These are phyloP conservation scores for Peromyscus californicus DNA, from an alignment of 2,113 vertebrate species.

Conservation along the genomic window DNA sequence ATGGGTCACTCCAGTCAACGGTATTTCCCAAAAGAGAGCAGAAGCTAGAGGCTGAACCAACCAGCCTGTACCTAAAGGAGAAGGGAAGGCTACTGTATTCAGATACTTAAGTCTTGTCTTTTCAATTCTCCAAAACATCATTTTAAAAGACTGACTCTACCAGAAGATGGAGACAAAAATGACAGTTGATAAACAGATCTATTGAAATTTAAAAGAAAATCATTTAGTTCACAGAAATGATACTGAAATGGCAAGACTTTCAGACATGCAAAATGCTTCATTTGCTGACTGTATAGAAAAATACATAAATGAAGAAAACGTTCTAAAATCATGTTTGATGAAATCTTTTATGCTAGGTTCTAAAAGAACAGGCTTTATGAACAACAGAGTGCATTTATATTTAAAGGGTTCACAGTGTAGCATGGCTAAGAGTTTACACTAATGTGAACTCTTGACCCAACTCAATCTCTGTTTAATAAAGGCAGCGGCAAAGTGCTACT, in stretches of 20 bases:
- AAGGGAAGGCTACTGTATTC: background rate
- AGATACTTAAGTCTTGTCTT: fast-evolving
- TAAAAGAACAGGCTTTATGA: background rate
- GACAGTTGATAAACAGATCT: background rate
- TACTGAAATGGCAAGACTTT: background rate
- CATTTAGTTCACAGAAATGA: background rate
- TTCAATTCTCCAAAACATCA: background rate
- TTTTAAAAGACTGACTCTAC: background rate
- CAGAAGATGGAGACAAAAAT: slow-evolving; percentile 33
- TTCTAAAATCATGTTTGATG: background rate
- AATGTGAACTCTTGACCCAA: background rate
- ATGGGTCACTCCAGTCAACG: slow-evolving; percentile 54
- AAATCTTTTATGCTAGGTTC: slow-evolving; percentile 33
- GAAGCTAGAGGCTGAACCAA: slow-evolving; percentile 34
- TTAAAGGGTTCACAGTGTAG: background rate
- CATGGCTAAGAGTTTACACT: background rate
- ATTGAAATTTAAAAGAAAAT: background rate
- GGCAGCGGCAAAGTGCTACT: background rate
- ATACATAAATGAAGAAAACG: background rate
- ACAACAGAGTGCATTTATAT: background rate
- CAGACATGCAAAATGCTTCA: background rate
- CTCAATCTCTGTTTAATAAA: background rate
- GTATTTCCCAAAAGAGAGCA: background rate
- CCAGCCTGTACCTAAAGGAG: slow-evolving; percentile 80
- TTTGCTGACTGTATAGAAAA: background rate